Evolutionary conservation across 2,888 invertebrate genomes (phyloP).

Genomic region (Axea sp.): DNA sequence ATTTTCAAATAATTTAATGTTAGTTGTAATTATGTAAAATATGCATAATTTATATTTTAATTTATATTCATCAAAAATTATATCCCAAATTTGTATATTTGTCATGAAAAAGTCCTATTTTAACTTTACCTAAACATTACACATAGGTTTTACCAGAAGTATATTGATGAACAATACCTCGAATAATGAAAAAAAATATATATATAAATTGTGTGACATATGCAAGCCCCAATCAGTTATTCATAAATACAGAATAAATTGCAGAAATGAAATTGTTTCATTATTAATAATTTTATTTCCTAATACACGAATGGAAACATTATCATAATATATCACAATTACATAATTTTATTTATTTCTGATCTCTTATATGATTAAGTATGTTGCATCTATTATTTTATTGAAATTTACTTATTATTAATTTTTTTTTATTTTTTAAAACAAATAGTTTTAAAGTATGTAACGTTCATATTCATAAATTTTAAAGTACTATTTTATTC

Average conservation of each 20-base stretch:
- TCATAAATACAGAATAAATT: slow-evolving; percentile 40
- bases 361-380: too few species aligned
- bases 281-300: slow-evolving; percentile 28
- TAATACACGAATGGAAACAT: background rate
- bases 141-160: slow-evolving; percentile 9
- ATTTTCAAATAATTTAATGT: slow-evolving; percentile 15
- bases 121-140: slow-evolving; percentile 48
- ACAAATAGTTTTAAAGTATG: too few species aligned
- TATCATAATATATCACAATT: too few species aligned
- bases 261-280: slow-evolving; percentile 10
- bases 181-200: slow-evolving; percentile 13
- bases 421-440: too few species aligned
- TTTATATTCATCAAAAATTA: slow-evolving; percentile 6
- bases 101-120: slow-evolving; percentile 2
- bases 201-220: slow-evolving; percentile 38
- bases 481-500: too few species aligned
- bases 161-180: slow-evolving; percentile 6
- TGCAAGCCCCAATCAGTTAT: slow-evolving; percentile 35
- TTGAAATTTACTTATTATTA: too few species aligned
- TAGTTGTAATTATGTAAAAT: slow-evolving; percentile 34
- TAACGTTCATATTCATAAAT: too few species aligned
- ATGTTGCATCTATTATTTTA: too few species aligned
- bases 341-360: too few species aligned
- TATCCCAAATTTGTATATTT: slow-evolving; percentile 11
- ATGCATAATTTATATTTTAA: slow-evolving; percentile 24